phyloP scores from a whole-genome alignment of 2,888 invertebrate species.

The Drosophila yooni region DNA sequence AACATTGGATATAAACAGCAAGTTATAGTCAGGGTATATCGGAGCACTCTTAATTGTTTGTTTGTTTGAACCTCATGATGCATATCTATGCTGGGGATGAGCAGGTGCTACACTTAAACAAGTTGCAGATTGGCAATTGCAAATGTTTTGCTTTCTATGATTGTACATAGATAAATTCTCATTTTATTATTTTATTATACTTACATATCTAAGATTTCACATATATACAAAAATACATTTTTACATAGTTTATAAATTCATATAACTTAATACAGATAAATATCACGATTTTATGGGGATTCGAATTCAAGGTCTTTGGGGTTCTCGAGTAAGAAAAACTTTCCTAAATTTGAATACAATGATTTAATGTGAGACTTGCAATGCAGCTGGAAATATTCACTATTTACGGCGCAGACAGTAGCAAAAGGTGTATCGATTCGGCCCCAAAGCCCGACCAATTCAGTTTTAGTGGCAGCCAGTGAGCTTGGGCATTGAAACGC shows the following conservation, averaged over 20 bases:
- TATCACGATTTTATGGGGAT: background rate
- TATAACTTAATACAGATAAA: background rate
- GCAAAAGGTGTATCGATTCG: conserved; percentile 23
- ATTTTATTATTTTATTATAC: background rate
- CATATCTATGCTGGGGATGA: no score
- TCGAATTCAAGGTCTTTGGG: background rate
- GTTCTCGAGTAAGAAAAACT: fast-evolving
- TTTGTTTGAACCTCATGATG: no score
- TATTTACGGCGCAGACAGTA: background rate
- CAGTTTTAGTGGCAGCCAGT: background rate
- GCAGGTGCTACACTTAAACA: background rate
- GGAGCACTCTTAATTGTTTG: no score
- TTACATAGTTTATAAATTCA: background rate
- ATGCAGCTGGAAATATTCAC: background rate
- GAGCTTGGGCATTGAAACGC: conserved; percentile 20
- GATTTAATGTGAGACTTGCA: background rate
- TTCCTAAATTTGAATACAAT: background rate
- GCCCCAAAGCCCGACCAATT: background rate
- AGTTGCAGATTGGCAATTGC: background rate
- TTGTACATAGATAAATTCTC: background rate
- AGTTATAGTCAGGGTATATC: background rate
- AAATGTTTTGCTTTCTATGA: background rate
- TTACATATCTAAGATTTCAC: background rate
- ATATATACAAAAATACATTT: background rate
- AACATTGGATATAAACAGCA: background rate